phyloP scores from a whole-genome alignment of 1,140 invertebrate genomes.

The Aphelinus atriplicis region DNA sequence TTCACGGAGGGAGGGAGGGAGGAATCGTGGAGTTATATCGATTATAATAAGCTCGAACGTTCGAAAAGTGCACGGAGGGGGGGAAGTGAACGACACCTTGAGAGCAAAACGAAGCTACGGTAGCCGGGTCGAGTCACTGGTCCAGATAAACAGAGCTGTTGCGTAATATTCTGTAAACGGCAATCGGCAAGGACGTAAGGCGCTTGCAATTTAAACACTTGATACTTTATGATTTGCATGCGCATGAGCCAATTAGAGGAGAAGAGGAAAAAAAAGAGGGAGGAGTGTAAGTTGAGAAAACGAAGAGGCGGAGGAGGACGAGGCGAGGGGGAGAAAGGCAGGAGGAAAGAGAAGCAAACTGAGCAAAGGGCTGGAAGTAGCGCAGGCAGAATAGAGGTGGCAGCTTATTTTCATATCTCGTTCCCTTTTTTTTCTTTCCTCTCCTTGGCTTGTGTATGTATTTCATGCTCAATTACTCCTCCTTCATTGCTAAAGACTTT shows the following conservation, averaged over 20 bases:
- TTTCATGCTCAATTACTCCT: too few species aligned
- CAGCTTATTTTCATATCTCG: neutral
- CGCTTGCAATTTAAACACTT: conserved; percentile 44
- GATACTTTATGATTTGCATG: conserved; percentile 49
- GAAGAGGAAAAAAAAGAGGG: conserved; percentile 19
- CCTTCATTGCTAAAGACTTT: too few species aligned
- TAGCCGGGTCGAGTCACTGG: neutral
- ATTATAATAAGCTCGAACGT: too few species aligned
- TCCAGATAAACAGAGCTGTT: conserved; percentile 12
- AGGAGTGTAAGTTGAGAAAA: conserved; percentile 1
- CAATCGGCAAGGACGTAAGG: conserved; percentile 37
- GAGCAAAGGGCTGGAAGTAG: too few species aligned
- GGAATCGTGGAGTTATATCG: too few species aligned
- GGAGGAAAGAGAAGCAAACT: neutral
- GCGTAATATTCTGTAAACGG: conserved; percentile 21
- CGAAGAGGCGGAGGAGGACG: neutral
- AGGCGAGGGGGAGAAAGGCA: neutral
- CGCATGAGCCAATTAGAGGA: conserved; percentile 44
- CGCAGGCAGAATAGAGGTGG: neutral
- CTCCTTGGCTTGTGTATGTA: too few species aligned
- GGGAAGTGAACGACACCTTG: neutral
- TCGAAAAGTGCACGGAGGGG: neutral
- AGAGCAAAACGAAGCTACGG: conserved; percentile 3
- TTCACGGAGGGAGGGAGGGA: too few species aligned
- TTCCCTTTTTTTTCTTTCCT: neutral